Conservation (phyloP, 1,140 invertebrate genomes). For the Panulirus ornatus region DNA sequence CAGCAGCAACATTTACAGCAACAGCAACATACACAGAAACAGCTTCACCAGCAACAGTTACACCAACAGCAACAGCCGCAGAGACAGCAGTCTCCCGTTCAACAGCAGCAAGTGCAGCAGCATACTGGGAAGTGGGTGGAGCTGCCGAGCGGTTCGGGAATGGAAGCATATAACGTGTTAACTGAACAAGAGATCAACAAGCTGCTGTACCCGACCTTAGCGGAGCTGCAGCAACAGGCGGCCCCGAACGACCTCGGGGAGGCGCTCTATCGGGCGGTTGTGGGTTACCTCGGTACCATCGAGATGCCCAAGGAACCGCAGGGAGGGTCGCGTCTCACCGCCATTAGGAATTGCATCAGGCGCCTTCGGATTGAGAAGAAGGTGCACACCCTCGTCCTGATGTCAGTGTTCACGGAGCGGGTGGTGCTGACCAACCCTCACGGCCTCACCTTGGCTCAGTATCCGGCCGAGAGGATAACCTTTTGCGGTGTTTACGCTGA, state of each 20-base stretch:
- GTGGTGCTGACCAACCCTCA: constrained; percentile 87
- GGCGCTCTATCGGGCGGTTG: constrained; percentile 87
- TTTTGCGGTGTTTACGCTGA: constrained; percentile 92
- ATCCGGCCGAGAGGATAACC: constrained; percentile 90
- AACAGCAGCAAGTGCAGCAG: constrained; percentile 76
- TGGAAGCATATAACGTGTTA: constrained; percentile 44
- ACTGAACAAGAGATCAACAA: constrained; percentile 77
- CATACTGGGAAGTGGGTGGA: neutral
- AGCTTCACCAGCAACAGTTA: constrained; percentile 75
- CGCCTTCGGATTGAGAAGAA: constrained; percentile 93
- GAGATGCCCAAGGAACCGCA: constrained; percentile 82
- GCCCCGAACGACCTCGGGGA: constrained; percentile 75
- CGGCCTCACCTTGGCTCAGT: constrained; percentile 84
- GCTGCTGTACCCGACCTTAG: constrained; percentile 76
- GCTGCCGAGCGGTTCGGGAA: neutral
- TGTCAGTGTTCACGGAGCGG: constrained; percentile 89
- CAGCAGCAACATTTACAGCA: constrained; percentile 76
- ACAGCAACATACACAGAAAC: constrained; percentile 38
- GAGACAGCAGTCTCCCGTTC: constrained; percentile 72
- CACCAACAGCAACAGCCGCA: constrained; percentile 76
- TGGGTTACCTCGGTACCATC: constrained; percentile 96
- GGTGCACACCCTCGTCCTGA: constrained; percentile 89
- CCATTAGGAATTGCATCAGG: constrained; percentile 89
- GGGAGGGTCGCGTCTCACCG: constrained; percentile 79
- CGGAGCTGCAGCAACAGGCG: constrained; percentile 70